Conservation (phyloP, 2,113 vertebrate genomes). For the Corvus hawaiiensis region DNA sequence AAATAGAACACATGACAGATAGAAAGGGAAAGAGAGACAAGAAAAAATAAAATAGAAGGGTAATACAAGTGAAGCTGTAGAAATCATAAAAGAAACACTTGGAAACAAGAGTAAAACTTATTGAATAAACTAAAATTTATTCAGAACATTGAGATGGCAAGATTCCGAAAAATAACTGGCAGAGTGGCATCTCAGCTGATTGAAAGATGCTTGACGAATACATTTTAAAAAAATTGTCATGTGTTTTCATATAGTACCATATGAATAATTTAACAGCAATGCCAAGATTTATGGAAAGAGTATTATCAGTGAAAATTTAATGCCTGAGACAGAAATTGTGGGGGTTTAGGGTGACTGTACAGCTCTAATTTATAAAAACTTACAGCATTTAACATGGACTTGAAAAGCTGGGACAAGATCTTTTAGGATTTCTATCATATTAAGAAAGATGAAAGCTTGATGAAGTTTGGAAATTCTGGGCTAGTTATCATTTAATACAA, state of each 20-base stretch:
- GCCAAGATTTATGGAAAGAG: constrained; percentile 67
- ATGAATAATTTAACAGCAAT: constrained; percentile 76
- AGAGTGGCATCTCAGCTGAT: constrained; percentile 60
- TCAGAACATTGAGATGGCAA: constrained; percentile 70
- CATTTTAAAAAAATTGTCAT: constrained; percentile 63
- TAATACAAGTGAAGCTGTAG: constrained; percentile 57
- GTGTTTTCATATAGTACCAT: constrained; percentile 51
- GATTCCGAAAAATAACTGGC: constrained; percentile 68
- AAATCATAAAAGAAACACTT: constrained; percentile 63
- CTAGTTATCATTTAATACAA: neutral
- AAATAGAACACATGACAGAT: constrained; percentile 40
- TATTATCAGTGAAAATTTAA: constrained; percentile 65
- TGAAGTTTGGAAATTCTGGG: neutral
- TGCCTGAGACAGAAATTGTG: constrained; percentile 14
- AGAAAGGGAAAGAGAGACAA: constrained; percentile 62
- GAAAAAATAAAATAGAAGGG: constrained; percentile 59
- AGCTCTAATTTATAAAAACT: constrained; percentile 5
- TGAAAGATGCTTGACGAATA: constrained; percentile 56
- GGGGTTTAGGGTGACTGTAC: neutral
- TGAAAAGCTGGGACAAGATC: neutral
- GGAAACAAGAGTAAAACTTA: constrained; percentile 71
- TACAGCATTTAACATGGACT: neutral
- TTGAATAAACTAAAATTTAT: constrained; percentile 75
- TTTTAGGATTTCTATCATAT: neutral
- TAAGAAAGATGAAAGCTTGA: neutral